Evolutionary conservation across 2,888 invertebrate genomes (phyloP).

Genomic region (Drosophila hamatofila): DNA sequence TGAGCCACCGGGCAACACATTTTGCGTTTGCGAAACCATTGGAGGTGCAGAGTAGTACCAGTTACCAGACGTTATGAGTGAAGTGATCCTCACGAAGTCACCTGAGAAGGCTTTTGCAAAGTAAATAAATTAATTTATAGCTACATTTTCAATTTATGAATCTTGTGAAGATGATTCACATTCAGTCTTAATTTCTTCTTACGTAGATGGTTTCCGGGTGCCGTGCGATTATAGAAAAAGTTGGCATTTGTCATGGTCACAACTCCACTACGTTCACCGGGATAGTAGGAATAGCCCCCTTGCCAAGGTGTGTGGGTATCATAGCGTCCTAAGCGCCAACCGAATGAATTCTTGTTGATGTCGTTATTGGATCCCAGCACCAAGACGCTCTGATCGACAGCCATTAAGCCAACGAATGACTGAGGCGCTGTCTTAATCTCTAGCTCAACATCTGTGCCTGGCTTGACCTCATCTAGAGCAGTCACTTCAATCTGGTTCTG

Average conservation of each 20-base stretch:
- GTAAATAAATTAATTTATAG: background rate
- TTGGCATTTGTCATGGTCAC: slow-evolving; percentile 84
- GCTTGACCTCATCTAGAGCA: slow-evolving; percentile 89
- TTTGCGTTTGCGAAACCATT: too few relatives aligned
- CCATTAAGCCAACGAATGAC: slow-evolving; percentile 94
- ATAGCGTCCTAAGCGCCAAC: slow-evolving; percentile 88
- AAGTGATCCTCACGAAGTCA: slow-evolving; percentile 49
- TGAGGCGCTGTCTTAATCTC: slow-evolving; percentile 93
- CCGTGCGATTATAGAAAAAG: slow-evolving; percentile 80
- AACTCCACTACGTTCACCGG: slow-evolving; percentile 80
- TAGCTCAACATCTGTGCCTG: slow-evolving; percentile 92
- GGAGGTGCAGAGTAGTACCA: background rate
- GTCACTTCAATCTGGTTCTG: slow-evolving; percentile 88
- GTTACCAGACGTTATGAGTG: background rate
- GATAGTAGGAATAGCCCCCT: slow-evolving; percentile 80
- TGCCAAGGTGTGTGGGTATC: slow-evolving; percentile 86
- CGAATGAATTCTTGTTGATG: slow-evolving; percentile 86
- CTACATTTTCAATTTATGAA: background rate
- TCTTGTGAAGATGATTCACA: background rate
- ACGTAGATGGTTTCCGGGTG: slow-evolving; percentile 85
- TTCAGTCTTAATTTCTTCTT: slow-evolving; percentile 27
- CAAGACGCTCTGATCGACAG: slow-evolving; percentile 93
- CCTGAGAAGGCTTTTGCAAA: slow-evolving; percentile 35
- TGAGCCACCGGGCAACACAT: background rate
- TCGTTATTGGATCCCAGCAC: slow-evolving; percentile 89